These are phyloP conservation scores for Austrofundulus limnaeus DNA, from an alignment of 2,113 vertebrate species.

Conservation along the genomic window DNA sequence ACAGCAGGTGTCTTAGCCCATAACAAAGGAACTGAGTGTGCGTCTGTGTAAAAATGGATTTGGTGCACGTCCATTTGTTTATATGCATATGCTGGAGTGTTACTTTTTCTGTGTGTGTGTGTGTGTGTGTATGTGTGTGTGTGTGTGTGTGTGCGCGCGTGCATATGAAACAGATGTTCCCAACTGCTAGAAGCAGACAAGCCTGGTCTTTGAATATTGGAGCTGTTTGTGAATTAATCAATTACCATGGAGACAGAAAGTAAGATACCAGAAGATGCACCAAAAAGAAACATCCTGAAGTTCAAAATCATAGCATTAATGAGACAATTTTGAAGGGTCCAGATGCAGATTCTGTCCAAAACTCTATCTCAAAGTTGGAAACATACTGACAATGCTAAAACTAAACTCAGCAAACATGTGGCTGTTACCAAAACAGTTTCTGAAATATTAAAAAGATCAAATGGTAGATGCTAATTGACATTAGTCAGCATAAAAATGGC, in stretches of 20 bases:
- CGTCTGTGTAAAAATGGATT: slow-evolving; percentile 3
- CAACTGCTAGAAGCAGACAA: slow-evolving; percentile 41
- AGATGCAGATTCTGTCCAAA: too few species aligned
- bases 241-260: slow-evolving; percentile 26
- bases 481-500: too few species aligned
- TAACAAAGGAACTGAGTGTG: slow-evolving; percentile 31
- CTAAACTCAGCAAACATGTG: too few species aligned
- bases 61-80: not conserved
- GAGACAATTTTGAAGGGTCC: too few species aligned
- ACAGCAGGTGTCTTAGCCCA: slow-evolving; percentile 64
- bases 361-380: too few species aligned
- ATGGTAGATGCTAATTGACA: too few species aligned
- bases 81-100: slow-evolving; percentile 2
- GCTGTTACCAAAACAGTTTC: too few species aligned
- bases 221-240: slow-evolving; percentile 53
- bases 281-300: not conserved
- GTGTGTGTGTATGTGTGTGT: slow-evolving; percentile 1
- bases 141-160: not conserved
- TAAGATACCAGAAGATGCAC: not conserved
- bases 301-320: not conserved
- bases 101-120: not conserved
- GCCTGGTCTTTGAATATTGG: slow-evolving; percentile 47
- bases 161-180: slow-evolving; percentile 51
- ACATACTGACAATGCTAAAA: too few species aligned
- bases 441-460: too few species aligned